phyloP scores from a whole-genome alignment of 2,888 invertebrate genomes.

The Cataglyphis altisquamis region DNA sequence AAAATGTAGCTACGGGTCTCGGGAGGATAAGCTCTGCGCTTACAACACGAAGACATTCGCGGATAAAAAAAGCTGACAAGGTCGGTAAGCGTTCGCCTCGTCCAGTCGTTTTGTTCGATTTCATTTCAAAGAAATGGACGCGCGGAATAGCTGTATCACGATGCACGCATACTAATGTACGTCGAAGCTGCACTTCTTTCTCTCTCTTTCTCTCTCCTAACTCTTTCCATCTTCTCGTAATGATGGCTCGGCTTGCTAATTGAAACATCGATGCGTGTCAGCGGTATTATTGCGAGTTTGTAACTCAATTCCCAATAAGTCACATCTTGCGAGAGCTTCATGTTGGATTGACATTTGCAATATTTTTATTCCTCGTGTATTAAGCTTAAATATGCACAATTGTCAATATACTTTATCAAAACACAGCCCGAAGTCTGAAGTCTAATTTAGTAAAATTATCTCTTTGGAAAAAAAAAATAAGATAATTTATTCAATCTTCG shows the following conservation, averaged over 20 bases:
- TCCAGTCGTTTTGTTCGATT: constrained; percentile 29
- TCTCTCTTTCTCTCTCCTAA: neutral
- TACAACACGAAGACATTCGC: neutral
- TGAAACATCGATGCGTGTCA: constrained; percentile 36
- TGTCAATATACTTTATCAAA: neutral
- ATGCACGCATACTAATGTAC: neutral
- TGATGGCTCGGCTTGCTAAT: constrained; percentile 31
- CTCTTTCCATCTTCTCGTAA: neutral
- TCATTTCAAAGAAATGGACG: constrained; percentile 29
- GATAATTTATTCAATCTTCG: neutral
- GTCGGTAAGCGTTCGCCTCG: constrained; percentile 20
- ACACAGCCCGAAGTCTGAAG: neutral
- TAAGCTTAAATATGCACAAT: neutral
- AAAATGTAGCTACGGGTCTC: constrained; percentile 14
- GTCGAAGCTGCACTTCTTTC: neutral
- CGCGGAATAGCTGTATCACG: constrained; percentile 37
- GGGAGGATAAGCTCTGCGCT: constrained; percentile 8
- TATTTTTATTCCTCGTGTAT: neutral
- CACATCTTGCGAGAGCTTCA: neutral
- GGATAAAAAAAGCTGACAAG: constrained; percentile 28
- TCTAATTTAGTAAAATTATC: neutral
- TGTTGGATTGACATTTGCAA: constrained; percentile 10
- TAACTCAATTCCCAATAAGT: neutral
- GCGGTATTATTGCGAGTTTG: constrained; percentile 16
- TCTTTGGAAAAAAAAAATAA: too few species aligned